phyloP scores from a whole-genome alignment of 2,888 invertebrate genomes.

The Epirrita christyi region DNA sequence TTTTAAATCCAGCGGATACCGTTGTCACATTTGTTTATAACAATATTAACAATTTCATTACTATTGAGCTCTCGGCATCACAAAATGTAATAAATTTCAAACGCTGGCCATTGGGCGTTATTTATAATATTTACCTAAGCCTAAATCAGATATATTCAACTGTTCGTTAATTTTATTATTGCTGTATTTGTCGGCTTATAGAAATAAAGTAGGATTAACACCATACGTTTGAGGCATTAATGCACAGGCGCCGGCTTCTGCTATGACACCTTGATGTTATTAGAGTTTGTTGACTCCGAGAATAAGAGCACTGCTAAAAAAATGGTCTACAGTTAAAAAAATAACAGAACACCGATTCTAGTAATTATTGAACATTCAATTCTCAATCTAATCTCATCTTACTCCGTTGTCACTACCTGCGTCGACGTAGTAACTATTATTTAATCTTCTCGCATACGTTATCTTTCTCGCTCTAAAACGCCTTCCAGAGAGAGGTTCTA shows the following conservation, averaged over 20 bases:
- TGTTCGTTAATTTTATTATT: constrained; percentile 58
- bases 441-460: too few species aligned
- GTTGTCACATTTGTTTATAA: constrained; percentile 23
- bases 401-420: too few species aligned
- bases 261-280: constrained; percentile 1
- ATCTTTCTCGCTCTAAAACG: too few species aligned
- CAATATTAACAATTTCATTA: constrained; percentile 39
- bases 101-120: constrained; percentile 42
- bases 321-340: too few species aligned
- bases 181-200: constrained; percentile 51
- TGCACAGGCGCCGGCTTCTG: not conserved
- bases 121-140: constrained; percentile 54
- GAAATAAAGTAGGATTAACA: constrained; percentile 19
- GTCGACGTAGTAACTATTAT: too few species aligned
- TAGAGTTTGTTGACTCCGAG: too few species aligned
- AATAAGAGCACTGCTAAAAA: too few species aligned
- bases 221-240: not conserved
- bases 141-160: constrained; percentile 44
- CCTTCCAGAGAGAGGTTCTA: too few species aligned
- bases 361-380: too few species aligned
- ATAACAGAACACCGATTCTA: too few species aligned
- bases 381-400: too few species aligned
- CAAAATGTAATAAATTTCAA: constrained; percentile 45
- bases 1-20: constrained; percentile 14
- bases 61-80: constrained; percentile 40